Conservation (phyloP, 2,888 invertebrate genomes). For the Lutraria lutraria region DNA sequence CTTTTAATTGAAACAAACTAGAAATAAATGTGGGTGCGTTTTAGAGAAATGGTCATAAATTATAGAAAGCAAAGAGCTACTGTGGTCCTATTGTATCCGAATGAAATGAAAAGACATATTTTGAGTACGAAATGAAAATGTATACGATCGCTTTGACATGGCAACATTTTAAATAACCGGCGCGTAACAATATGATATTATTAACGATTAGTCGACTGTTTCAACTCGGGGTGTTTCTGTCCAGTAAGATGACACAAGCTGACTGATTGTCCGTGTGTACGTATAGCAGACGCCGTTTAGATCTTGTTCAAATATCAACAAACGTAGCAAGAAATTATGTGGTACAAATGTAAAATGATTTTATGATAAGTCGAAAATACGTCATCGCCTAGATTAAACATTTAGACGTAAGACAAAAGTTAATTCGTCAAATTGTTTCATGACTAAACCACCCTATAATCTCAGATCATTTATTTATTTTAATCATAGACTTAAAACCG, state of each 20-base stretch:
- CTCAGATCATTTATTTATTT: neutral
- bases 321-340: neutral
- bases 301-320: constrained; percentile 1
- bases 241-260: neutral
- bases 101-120: too few species aligned
- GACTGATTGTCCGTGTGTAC: neutral
- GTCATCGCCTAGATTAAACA: neutral
- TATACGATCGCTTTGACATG: too few species aligned
- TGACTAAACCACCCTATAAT: neutral
- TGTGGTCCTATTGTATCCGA: too few species aligned
- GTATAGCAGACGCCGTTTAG: neutral
- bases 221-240: neutral
- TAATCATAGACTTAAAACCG: neutral
- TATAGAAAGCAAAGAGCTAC: neutral
- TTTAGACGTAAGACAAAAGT: constrained; percentile 2
- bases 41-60: neutral
- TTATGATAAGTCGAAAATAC: neutral
- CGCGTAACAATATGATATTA: too few species aligned
- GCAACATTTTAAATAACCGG: too few species aligned
- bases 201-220: too few species aligned
- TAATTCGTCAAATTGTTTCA: neutral
- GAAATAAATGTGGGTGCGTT: neutral
- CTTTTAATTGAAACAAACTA: neutral
- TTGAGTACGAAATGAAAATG: too few species aligned
- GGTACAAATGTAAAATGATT: neutral